Evolutionary conservation across 2,888 invertebrate genomes (phyloP).

Genomic region (Hylaea fasciaria): DNA sequence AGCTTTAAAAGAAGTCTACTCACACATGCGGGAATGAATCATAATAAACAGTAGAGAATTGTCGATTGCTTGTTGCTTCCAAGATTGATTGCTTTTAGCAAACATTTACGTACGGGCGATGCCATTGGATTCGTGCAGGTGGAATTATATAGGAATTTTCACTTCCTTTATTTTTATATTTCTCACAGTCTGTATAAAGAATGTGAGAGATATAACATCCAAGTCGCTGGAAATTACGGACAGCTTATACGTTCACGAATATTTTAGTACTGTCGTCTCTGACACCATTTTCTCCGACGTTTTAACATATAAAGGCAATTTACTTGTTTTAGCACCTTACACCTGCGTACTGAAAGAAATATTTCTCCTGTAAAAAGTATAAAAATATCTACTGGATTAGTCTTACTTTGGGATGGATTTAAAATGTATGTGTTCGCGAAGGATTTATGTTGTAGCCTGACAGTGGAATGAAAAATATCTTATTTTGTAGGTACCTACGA

Average conservation of each 20-base stretch:
- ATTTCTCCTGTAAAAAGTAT: conserved; percentile 4
- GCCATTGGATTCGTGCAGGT: no score
- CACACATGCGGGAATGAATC: no score
- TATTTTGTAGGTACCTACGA: background rate
- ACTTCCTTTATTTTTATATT: no score
- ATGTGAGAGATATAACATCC: no score
- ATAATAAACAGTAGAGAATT: no score
- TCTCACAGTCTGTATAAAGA: no score
- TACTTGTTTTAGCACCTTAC: conserved; percentile 22
- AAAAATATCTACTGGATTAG: background rate
- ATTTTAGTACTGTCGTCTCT: conserved; percentile 1
- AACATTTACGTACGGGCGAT: no score
- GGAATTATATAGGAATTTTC: no score
- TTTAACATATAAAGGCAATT: conserved; percentile 34
- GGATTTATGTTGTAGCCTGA: background rate
- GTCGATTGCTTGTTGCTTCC: no score
- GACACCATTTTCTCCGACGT: conserved; percentile 22
- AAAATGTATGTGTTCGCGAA: conserved; percentile 3
- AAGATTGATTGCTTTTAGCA: no score
- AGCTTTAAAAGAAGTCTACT: background rate
- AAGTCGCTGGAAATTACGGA: no score
- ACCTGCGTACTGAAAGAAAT: conserved; percentile 22
- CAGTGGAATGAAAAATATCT: background rate
- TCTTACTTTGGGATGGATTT: conserved; percentile 5
- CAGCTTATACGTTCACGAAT: background rate